Percentiles rank a stretch among this genome's conserved stretches.
These are phyloP conservation scores for Melanotus villosus DNA, from an alignment of 2,888 invertebrate species.

Conservation along the genomic window DNA sequence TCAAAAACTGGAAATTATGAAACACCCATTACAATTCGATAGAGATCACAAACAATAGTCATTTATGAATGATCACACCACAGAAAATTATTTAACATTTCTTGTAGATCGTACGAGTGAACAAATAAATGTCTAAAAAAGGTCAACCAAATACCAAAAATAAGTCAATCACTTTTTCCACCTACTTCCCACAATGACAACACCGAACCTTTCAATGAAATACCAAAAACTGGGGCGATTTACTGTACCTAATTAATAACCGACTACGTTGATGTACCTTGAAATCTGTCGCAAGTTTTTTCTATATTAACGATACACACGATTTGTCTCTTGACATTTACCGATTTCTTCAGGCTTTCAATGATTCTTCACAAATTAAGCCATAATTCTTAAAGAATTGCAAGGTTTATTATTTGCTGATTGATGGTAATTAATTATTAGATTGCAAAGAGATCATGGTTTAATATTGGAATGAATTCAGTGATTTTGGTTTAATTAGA, in stretches of 20 bases:
- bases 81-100: slow-evolving; percentile 7
- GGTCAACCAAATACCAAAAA: slow-evolving; percentile 15
- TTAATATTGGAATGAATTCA: too few relatives aligned
- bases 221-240: slow-evolving; percentile 14
- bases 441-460: too few relatives aligned
- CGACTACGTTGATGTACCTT: background rate
- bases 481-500: too few relatives aligned
- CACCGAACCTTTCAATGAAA: slow-evolving; percentile 6
- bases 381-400: background rate
- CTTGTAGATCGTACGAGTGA: background rate
- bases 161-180: slow-evolving; percentile 2
- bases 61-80: too few relatives aligned
- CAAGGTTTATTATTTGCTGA: slow-evolving; percentile 6
- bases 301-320: background rate
- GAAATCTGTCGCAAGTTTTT: background rate
- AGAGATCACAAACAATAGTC: too few relatives aligned
- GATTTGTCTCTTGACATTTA: background rate
- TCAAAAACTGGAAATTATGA: too few relatives aligned
- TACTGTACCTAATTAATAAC: background rate
- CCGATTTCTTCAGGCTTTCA: background rate
- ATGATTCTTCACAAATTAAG: background rate
- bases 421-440: too few relatives aligned
- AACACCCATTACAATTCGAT: too few relatives aligned
- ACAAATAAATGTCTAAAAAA: background rate
- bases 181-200: background rate